Conservation (phyloP, 2,113 vertebrate genomes). For the Alethe castanea region DNA sequence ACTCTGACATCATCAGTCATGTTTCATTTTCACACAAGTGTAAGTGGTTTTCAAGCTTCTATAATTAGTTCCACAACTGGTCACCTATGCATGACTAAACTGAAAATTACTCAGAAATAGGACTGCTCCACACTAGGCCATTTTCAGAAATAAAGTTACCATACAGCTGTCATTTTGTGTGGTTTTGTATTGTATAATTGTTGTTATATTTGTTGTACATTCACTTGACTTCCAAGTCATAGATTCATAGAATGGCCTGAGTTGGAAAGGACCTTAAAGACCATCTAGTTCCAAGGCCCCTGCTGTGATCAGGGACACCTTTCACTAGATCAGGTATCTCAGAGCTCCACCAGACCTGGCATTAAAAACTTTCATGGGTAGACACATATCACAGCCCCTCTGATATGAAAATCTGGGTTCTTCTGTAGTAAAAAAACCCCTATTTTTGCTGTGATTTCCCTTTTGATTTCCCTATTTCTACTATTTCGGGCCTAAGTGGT, state of each 20-base stretch:
- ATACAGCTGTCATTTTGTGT: not conserved
- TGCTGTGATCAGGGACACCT: not conserved
- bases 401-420: not conserved
- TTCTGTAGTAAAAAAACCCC: not conserved
- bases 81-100: not conserved
- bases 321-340: not conserved
- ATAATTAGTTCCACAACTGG: not conserved
- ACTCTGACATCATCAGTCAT: not conserved
- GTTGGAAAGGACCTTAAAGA: not conserved
- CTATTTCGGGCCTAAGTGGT: not conserved
- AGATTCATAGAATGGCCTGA: not conserved
- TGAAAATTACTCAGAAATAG: not conserved
- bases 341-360: not conserved
- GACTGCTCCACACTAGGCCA: not conserved
- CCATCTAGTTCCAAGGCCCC: not conserved
- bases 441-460: not conserved
- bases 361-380: not conserved
- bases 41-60: not conserved
- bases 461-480: not conserved
- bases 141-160: not conserved
- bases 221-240: not conserved
- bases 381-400: not conserved
- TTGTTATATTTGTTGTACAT: not conserved
- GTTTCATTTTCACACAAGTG: not conserved
- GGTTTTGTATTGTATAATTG: not conserved